Percentiles rank a stretch among this genome's conserved stretches.
These are phyloP conservation scores for Parambassis ranga DNA, from an alignment of 2,797 vertebrate species.

Conservation along the genomic window DNA sequence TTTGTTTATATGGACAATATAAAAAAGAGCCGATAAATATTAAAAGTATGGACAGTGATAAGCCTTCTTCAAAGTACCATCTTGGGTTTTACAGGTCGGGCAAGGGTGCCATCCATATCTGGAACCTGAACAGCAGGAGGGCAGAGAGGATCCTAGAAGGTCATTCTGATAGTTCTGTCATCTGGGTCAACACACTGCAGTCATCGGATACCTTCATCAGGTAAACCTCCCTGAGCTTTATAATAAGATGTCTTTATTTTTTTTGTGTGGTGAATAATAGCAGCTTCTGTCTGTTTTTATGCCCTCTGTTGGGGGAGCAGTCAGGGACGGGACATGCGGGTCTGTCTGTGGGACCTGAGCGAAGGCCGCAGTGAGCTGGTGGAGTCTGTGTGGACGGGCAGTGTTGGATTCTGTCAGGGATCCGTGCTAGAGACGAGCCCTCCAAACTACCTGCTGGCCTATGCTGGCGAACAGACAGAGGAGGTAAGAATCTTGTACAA, in stretches of 20 bases:
- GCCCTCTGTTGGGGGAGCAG: constrained; percentile 66
- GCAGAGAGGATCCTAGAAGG: constrained; percentile 80
- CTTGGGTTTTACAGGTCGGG: constrained; percentile 79
- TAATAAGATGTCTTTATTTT: neutral
- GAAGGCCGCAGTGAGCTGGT: constrained; percentile 82
- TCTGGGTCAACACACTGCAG: constrained; percentile 81
- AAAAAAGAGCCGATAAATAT: no score
- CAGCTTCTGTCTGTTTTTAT: neutral
- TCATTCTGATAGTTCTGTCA: constrained; percentile 86
- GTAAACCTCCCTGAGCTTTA: constrained; percentile 31
- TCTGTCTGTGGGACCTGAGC: constrained; percentile 89
- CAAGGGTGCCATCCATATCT: constrained; percentile 87
- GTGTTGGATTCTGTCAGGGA: constrained; percentile 90
- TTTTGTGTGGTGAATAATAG: neutral
- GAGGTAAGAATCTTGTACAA: no score
- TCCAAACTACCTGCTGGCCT: constrained; percentile 81
- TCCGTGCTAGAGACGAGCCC: constrained; percentile 76
- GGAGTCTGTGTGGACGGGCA: constrained; percentile 83
- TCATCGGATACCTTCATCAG: constrained; percentile 83
- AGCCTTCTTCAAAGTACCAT: neutral
- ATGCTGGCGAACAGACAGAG: constrained; percentile 81
- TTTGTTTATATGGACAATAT: no score
- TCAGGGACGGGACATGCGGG: constrained; percentile 90
- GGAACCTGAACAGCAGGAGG: constrained; percentile 89
- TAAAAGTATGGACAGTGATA: neutral